Conservation (phyloP, 2,797 vertebrate genomes). For the Melanotaenia nigrans region DNA sequence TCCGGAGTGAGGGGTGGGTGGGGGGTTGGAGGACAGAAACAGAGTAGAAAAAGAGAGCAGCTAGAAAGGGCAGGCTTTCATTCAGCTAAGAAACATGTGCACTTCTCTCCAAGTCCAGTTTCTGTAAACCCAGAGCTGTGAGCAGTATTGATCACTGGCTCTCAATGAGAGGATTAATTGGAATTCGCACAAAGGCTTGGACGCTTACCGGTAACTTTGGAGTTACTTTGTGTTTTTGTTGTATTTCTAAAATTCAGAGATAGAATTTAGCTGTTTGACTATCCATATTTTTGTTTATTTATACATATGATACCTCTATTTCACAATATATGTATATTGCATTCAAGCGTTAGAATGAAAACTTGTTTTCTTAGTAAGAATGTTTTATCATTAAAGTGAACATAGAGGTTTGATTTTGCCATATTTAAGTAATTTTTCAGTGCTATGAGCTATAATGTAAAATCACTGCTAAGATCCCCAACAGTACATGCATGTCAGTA, state of each 20-base stretch:
- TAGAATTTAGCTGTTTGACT: not conserved
- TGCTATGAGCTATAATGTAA: not conserved
- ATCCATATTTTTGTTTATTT: not conserved
- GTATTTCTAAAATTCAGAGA: slow-evolving; percentile 5
- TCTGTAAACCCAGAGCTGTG: slow-evolving; percentile 62
- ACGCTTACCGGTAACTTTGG: slow-evolving; percentile 73
- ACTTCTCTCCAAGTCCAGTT: slow-evolving; percentile 69
- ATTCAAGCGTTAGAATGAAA: not conserved
- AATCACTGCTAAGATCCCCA: not conserved
- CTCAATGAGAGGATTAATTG: slow-evolving; percentile 78
- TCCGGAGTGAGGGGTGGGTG: slow-evolving; percentile 48
- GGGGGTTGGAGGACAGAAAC: slow-evolving; percentile 68
- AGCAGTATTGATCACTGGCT: slow-evolving; percentile 72
- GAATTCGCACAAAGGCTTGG: slow-evolving; percentile 66
- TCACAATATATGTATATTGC: not conserved
- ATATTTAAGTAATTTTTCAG: not conserved
- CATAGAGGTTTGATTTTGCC: not conserved
- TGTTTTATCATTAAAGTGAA: slow-evolving; percentile 8
- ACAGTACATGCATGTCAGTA: not conserved
- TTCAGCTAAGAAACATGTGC: slow-evolving; percentile 82
- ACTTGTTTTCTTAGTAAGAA: not conserved
- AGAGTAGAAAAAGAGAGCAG: slow-evolving; percentile 64
- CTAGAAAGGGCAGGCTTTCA: slow-evolving; percentile 83
- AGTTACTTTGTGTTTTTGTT: slow-evolving; percentile 27
- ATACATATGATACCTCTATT: slow-evolving; percentile 16